phyloP scores from a whole-genome alignment of 2,888 invertebrate species.

The Ophion ellenae region DNA sequence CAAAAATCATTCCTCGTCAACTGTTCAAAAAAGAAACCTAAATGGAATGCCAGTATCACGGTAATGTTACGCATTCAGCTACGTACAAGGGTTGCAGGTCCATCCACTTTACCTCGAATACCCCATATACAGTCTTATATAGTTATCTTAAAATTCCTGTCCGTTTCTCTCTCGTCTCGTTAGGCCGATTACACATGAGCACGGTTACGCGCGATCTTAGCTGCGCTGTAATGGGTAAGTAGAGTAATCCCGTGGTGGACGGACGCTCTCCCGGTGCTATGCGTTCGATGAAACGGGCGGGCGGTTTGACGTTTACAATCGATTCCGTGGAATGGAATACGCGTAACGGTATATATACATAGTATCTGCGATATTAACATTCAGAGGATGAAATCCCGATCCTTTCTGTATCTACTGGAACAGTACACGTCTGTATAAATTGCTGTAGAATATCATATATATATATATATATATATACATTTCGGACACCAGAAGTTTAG shows the following conservation, averaged over 20 bases:
- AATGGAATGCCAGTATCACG: no score
- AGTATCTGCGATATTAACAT: constrained; percentile 50
- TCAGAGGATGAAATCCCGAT: constrained; percentile 38
- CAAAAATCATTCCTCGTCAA: no score
- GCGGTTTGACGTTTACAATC: constrained; percentile 64
- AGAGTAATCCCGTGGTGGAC: constrained; percentile 60
- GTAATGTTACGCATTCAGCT: no score
- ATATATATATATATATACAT: background rate
- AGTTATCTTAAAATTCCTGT: constrained; percentile 48
- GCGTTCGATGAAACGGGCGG: constrained; percentile 44
- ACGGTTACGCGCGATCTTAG: constrained; percentile 54
- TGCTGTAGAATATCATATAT: background rate
- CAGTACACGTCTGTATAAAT: constrained; percentile 30
- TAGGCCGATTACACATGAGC: constrained; percentile 55
- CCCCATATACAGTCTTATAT: background rate
- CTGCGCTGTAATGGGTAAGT: constrained; percentile 55
- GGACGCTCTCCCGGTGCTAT: constrained; percentile 14
- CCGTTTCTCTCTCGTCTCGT: constrained; percentile 44
- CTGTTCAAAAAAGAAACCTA: no score
- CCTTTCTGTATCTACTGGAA: constrained; percentile 17
- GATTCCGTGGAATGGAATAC: constrained; percentile 58
- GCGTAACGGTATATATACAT: constrained; percentile 53
- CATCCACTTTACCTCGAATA: no score
- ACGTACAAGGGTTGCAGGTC: no score
- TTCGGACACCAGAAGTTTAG: constrained; percentile 8